phyloP scores from a whole-genome alignment of 2,797 vertebrate species.

The Tangara arthus region DNA sequence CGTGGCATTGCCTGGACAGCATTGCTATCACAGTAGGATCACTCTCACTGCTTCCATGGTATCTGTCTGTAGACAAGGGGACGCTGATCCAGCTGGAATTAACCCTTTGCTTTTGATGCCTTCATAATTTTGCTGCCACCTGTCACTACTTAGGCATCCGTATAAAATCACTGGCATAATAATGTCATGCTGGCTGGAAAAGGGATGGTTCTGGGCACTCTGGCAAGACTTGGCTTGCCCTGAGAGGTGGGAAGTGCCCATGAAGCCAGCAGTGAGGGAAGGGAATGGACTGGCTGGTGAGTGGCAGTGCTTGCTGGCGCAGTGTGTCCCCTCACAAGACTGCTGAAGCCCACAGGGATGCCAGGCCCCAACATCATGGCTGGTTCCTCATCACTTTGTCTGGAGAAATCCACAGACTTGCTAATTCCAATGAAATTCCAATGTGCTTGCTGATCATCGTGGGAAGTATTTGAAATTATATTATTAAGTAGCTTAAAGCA shows the following conservation, averaged over 20 bases:
- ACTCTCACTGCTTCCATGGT: not conserved
- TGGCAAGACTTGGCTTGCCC: not conserved
- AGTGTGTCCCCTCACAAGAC: not conserved
- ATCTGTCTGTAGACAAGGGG: not conserved
- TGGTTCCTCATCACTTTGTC: not conserved
- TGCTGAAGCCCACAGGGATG: accelerated
- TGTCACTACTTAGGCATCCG: not conserved
- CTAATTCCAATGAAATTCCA: not conserved
- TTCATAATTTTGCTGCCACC: not conserved
- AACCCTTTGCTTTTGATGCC: not conserved
- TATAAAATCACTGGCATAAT: not conserved
- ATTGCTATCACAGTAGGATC: not conserved
- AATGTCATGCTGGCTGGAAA: not conserved
- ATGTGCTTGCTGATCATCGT: accelerated
- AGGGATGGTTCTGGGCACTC: not conserved
- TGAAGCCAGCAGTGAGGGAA: not conserved
- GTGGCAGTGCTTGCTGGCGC: not conserved
- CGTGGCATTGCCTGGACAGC: not conserved
- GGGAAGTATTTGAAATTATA: not conserved
- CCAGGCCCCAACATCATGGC: not conserved
- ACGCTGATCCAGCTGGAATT: not conserved
- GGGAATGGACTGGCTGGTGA: not conserved
- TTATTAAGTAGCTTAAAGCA: not conserved
- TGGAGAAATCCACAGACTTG: not conserved
- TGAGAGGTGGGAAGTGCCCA: not conserved